phyloP scores from a whole-genome alignment of 2,888 invertebrate genomes.

The Julus scanicus region DNA sequence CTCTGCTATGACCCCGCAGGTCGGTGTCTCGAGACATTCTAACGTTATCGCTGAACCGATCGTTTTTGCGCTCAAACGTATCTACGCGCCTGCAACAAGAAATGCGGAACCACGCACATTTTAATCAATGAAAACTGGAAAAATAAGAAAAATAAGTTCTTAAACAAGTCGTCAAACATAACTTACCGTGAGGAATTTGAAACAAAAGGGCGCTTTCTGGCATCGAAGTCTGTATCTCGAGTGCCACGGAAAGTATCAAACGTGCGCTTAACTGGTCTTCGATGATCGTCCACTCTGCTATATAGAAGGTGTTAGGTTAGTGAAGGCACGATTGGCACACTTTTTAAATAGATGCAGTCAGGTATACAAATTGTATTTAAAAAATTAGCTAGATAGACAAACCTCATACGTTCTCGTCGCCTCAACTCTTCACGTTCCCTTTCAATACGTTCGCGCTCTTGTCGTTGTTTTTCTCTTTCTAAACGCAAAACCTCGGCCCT shows the following conservation, averaged over 20 bases:
- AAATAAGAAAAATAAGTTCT: background rate
- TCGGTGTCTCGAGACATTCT: slow-evolving; percentile 56
- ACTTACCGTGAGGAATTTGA: slow-evolving; percentile 31
- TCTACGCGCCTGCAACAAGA: background rate
- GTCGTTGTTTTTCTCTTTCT: slow-evolving; percentile 85
- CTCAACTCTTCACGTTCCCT: slow-evolving; percentile 85
- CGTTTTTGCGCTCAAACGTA: slow-evolving; percentile 50
- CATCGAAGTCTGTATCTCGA: slow-evolving; percentile 49
- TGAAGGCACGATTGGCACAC: background rate
- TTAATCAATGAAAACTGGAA: background rate
- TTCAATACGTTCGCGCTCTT: slow-evolving; percentile 71
- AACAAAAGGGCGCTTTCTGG: slow-evolving; percentile 23
- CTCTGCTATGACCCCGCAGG: slow-evolving; percentile 54
- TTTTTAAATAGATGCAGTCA: background rate
- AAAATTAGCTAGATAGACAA: background rate
- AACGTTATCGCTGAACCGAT: slow-evolving; percentile 37
- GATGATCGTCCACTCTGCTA: slow-evolving; percentile 53
- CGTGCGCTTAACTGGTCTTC: slow-evolving; percentile 50
- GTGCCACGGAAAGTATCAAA: slow-evolving; percentile 50
- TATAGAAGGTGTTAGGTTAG: background rate
- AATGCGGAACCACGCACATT: too few relatives aligned
- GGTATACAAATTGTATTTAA: too few relatives aligned
- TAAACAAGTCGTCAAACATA: too few relatives aligned
- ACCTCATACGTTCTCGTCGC: slow-evolving; percentile 72
- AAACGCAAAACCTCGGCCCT: slow-evolving; percentile 84